Evolutionary conservation across 1,140 invertebrate species (phyloP).

Genomic region (Bombus breviceps): DNA sequence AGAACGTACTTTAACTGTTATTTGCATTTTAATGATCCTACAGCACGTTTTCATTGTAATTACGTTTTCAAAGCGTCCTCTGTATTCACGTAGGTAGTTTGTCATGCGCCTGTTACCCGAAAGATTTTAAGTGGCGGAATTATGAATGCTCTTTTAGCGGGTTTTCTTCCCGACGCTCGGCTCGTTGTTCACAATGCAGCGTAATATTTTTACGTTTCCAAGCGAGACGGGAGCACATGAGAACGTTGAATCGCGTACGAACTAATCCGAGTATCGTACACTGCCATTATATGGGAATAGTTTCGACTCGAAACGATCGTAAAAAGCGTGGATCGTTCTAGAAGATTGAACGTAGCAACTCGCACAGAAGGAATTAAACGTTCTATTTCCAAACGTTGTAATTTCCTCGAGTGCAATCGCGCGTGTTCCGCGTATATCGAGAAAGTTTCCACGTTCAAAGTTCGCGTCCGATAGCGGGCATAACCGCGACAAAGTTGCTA

Average conservation of each 20-base stretch:
- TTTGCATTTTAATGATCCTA: slow-evolving; percentile 32
- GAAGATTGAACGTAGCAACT: not conserved
- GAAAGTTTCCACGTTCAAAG: slow-evolving; percentile 30
- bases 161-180: not conserved
- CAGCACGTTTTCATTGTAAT: not conserved
- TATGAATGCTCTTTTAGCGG: not conserved
- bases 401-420: not conserved
- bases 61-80: not conserved
- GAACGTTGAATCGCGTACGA: not conserved
- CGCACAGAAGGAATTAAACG: not conserved
- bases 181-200: not conserved
- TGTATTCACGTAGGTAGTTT: not conserved
- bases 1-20: not conserved
- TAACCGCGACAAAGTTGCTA: not conserved
- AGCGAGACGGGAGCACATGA: not conserved
- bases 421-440: not conserved
- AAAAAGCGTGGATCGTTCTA: not conserved
- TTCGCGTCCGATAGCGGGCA: not conserved
- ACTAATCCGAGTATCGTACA: not conserved
- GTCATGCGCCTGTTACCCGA: no score
- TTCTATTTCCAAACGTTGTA: not conserved
- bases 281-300: not conserved
- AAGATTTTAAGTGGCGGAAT: not conserved
- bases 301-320: not conserved
- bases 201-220: no score